Percentiles rank a stretch among this genome's conserved stretches.
Evolutionary conservation across 2,113 vertebrate species (phyloP).

Genomic region (Cinclus mexicanus): DNA sequence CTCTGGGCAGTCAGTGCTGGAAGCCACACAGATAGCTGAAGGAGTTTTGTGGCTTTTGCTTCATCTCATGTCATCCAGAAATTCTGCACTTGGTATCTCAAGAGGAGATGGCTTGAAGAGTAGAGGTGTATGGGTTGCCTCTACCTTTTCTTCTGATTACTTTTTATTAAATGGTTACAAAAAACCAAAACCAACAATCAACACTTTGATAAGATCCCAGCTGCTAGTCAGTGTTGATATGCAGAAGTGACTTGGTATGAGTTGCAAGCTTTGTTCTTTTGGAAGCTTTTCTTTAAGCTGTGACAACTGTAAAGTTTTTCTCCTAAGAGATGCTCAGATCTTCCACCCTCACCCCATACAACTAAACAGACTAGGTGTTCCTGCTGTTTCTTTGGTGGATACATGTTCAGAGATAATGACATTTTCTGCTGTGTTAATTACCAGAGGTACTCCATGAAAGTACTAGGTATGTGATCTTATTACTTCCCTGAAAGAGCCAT

Average conservation of each 20-base stretch:
- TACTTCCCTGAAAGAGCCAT: not conserved
- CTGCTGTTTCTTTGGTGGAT: not conserved
- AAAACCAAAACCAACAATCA: not conserved
- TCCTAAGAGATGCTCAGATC: not conserved
- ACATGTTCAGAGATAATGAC: not conserved
- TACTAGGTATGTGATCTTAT: not conserved
- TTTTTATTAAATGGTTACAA: not conserved
- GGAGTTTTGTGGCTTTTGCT: not conserved
- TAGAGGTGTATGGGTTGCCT: not conserved
- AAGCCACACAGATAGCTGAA: not conserved
- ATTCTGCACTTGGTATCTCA: not conserved
- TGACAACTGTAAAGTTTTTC: not conserved
- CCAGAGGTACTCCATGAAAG: not conserved
- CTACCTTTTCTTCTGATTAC: not conserved
- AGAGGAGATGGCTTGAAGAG: not conserved
- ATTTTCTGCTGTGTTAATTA: not conserved
- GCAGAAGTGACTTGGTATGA: not conserved
- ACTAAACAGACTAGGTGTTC: not conserved
- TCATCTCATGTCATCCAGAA: accelerated
- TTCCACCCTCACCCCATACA: not conserved
- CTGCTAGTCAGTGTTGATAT: not conserved
- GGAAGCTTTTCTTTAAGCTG: not conserved
- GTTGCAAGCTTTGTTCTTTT: not conserved
- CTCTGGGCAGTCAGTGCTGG: not conserved
- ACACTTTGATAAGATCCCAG: not conserved